These are phyloP conservation scores for Berghia stephanieae DNA, from an alignment of 1,140 invertebrate genomes.

Conservation along the genomic window DNA sequence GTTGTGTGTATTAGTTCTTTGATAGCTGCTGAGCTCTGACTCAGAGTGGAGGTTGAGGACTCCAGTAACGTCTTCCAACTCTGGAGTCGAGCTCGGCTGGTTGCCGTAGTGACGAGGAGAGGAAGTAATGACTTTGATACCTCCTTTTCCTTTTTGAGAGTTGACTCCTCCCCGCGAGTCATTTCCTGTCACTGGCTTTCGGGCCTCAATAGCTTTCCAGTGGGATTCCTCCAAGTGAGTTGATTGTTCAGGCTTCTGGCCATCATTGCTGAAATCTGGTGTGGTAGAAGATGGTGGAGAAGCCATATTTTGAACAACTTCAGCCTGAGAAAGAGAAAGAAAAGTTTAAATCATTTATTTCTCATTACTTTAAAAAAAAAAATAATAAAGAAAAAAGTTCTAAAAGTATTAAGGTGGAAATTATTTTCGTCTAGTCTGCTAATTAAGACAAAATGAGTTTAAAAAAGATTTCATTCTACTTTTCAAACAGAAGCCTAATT, in stretches of 20 bases:
- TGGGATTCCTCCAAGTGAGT: slow-evolving; percentile 38
- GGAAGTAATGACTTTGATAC: slow-evolving; percentile 14
- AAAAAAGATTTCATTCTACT: no score
- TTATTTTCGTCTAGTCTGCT: no score
- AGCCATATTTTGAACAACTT: neutral
- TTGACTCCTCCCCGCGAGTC: slow-evolving; percentile 36
- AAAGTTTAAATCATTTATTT: slow-evolving; percentile 1
- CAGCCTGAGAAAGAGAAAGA: slow-evolving; percentile 9
- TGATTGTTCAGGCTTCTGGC: slow-evolving; percentile 31
- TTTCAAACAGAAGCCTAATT: no score
- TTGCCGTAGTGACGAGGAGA: slow-evolving; percentile 8
- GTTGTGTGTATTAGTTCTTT: slow-evolving; percentile 51
- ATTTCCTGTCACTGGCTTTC: slow-evolving; percentile 13
- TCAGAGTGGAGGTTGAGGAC: slow-evolving; percentile 55
- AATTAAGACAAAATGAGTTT: no score
- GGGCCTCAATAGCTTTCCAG: slow-evolving; percentile 37
- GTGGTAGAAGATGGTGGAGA: slow-evolving; percentile 33
- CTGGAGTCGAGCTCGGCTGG: slow-evolving; percentile 19
- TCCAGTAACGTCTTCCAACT: slow-evolving; percentile 36
- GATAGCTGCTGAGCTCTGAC: slow-evolving; percentile 41
- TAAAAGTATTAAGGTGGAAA: no score
- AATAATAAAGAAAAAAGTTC: no score
- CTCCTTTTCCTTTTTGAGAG: slow-evolving; percentile 1
- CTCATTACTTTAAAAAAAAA: neutral
- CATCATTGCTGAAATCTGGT: slow-evolving; percentile 1